Evolutionary conservation across 1,140 invertebrate species (phyloP).

Genomic region (Meloidogyne floridensis): DNA sequence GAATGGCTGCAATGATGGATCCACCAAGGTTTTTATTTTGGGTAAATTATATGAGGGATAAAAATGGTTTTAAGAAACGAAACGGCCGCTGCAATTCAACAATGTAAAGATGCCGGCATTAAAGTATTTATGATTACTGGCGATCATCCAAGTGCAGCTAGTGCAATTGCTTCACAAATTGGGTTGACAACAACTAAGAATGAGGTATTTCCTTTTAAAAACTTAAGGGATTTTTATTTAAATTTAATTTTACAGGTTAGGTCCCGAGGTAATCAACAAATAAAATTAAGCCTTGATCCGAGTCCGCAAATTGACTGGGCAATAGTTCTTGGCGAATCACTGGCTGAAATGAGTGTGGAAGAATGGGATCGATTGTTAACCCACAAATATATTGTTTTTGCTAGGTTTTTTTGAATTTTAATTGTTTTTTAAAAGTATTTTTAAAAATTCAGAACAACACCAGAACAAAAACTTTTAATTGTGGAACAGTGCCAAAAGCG

Average conservation of each 20-base stretch:
- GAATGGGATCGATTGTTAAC: constrained; percentile 66
- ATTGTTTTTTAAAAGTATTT: neutral
- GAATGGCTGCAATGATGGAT: constrained; percentile 64
- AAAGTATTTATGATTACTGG: constrained; percentile 55
- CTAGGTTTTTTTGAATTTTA: constrained; percentile 39
- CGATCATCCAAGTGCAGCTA: constrained; percentile 53
- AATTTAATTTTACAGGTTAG: constrained; percentile 16
- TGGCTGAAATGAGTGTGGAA: constrained; percentile 38
- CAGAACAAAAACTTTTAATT: constrained; percentile 70
- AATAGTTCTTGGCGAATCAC: constrained; percentile 47
- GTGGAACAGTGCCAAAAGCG: constrained; percentile 69
- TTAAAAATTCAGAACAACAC: constrained; percentile 65
- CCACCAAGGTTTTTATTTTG: constrained; percentile 45
- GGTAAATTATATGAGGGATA: neutral
- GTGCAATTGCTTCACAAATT: constrained; percentile 50
- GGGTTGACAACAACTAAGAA: constrained; percentile 38
- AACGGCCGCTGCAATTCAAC: constrained; percentile 50
- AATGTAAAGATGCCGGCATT: constrained; percentile 51
- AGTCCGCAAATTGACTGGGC: constrained; percentile 43
- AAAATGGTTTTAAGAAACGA: constrained; percentile 45
- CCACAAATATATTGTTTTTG: constrained; percentile 69
- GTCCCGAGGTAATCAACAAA: constrained; percentile 29
- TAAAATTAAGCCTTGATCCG: constrained; percentile 35
- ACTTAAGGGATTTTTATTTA: neutral
- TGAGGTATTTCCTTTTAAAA: neutral